These are phyloP conservation scores for Drosophila anomelani DNA, from an alignment of 2,888 invertebrate genomes.

Conservation along the genomic window DNA sequence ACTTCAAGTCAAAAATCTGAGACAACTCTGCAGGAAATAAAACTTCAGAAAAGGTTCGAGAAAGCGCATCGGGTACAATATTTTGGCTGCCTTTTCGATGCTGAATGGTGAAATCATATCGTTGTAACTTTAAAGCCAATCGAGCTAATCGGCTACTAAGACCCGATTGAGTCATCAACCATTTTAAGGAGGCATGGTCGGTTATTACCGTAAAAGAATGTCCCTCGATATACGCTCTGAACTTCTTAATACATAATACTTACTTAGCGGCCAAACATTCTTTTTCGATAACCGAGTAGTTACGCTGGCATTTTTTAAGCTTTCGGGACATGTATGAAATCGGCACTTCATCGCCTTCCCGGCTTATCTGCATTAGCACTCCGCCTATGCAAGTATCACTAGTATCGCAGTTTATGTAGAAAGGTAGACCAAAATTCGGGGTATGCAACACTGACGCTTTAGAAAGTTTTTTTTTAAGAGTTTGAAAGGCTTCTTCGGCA, in stretches of 20 bases:
- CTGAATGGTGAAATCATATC: background rate
- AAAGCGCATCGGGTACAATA: slow-evolving; percentile 6
- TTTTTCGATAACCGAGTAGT: background rate
- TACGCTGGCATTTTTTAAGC: background rate
- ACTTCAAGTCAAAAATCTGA: background rate
- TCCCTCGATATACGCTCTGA: slow-evolving; percentile 19
- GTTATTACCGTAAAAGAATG: slow-evolving; percentile 10
- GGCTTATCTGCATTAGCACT: background rate
- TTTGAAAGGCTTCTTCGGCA: too few species aligned
- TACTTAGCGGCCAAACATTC: too few species aligned
- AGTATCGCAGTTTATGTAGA: too few species aligned
- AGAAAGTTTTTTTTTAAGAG: too few species aligned
- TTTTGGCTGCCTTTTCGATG: background rate
- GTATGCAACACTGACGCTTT: too few species aligned
- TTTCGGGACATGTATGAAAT: background rate
- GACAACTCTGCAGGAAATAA: too few species aligned
- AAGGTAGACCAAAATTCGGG: too few species aligned
- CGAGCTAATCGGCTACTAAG: background rate
- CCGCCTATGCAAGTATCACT: too few species aligned
- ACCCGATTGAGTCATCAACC: slow-evolving; percentile 16
- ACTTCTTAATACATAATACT: slow-evolving; percentile 13
- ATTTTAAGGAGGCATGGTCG: slow-evolving; percentile 9
- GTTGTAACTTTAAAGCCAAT: slow-evolving; percentile 2
- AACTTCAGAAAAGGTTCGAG: background rate
- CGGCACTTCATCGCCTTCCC: too few species aligned